Evolutionary conservation across 1,140 invertebrate species (phyloP).

Genomic region (Carcinoscorpius rotundicauda): DNA sequence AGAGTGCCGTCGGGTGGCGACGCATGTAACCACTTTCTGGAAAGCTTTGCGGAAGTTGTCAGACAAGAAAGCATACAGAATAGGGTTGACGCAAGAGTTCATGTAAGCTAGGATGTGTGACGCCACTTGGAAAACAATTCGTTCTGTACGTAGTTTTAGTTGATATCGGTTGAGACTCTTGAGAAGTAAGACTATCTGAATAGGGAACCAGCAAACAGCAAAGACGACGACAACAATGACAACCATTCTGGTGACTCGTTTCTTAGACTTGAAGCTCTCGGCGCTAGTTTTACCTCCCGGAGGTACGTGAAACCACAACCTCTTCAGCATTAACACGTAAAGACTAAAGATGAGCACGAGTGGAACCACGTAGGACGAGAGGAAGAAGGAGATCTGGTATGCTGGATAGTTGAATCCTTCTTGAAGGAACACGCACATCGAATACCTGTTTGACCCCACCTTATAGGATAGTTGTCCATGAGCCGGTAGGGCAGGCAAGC

Average conservation of each 20-base stretch:
- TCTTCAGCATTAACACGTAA: constrained; percentile 78
- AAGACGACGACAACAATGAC: constrained; percentile 87
- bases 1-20: no score
- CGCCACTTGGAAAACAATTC: constrained; percentile 62
- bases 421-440: constrained; percentile 11
- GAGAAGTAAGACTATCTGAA: constrained; percentile 68
- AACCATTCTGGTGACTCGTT: constrained; percentile 83
- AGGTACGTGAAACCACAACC: constrained; percentile 63
- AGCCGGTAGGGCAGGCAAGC: constrained; percentile 58
- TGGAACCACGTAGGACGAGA: constrained; percentile 75
- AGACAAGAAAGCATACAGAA: constrained; percentile 81
- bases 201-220: constrained; percentile 87
- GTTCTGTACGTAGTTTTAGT: constrained; percentile 37
- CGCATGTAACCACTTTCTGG: constrained; percentile 42
- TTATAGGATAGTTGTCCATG: constrained; percentile 50
- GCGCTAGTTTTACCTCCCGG: constrained; percentile 54
- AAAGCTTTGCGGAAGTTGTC: constrained; percentile 77
- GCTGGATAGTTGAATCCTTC: constrained; percentile 20
- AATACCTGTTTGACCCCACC: constrained; percentile 3
- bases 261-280: constrained; percentile 64
- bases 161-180: constrained; percentile 59
- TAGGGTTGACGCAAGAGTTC: constrained; percentile 88
- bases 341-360: constrained; percentile 69
- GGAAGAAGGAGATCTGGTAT: constrained; percentile 50
- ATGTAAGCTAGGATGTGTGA: constrained; percentile 83